A percentile compares a stretch with the other conserved stretches of the same genome.
These are phyloP conservation scores for Ornithoptera priamus DNA, from an alignment of 2,888 invertebrate species.

Conservation along the genomic window DNA sequence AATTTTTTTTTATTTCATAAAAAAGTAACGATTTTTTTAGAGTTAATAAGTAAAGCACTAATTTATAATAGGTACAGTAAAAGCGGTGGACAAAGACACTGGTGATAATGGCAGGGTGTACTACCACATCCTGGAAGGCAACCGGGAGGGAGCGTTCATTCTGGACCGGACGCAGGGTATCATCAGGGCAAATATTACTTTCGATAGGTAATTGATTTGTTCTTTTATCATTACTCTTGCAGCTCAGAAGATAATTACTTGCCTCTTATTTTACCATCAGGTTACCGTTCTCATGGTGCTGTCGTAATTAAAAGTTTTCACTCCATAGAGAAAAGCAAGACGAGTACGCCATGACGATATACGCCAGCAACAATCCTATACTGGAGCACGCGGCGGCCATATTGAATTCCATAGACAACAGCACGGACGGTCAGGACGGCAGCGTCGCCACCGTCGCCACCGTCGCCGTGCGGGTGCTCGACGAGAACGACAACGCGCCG, in stretches of 20 bases:
- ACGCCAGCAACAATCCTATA: slow-evolving; percentile 91
- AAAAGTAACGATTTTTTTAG: too few relatives aligned
- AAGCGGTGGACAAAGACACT: slow-evolving; percentile 87
- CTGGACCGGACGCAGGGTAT: slow-evolving; percentile 90
- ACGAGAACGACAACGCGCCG: slow-evolving; percentile 93
- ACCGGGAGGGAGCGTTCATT: slow-evolving; percentile 87
- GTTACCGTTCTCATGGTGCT: too few relatives aligned
- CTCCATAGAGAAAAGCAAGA: slow-evolving; percentile 83
- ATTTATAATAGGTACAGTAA: slow-evolving; percentile 80
- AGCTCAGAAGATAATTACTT: too few relatives aligned
- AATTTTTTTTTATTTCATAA: too few relatives aligned
- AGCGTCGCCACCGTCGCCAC: slow-evolving; percentile 86
- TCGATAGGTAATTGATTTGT: slow-evolving; percentile 81
- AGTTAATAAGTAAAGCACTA: too few relatives aligned
- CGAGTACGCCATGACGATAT: slow-evolving; percentile 86
- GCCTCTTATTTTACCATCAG: not conserved
- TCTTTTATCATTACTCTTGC: too few relatives aligned
- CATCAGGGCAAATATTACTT: slow-evolving; percentile 87
- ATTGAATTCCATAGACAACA: slow-evolving; percentile 64
- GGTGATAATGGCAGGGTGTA: slow-evolving; percentile 91
- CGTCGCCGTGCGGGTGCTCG: slow-evolving; percentile 86
- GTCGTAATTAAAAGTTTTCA: too few relatives aligned
- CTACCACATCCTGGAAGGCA: slow-evolving; percentile 90
- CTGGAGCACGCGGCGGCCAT: slow-evolving; percentile 77
- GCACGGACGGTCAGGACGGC: slow-evolving; percentile 70